Evolutionary conservation across 2,888 invertebrate genomes (phyloP).

Genomic region (Baccha elongata): DNA sequence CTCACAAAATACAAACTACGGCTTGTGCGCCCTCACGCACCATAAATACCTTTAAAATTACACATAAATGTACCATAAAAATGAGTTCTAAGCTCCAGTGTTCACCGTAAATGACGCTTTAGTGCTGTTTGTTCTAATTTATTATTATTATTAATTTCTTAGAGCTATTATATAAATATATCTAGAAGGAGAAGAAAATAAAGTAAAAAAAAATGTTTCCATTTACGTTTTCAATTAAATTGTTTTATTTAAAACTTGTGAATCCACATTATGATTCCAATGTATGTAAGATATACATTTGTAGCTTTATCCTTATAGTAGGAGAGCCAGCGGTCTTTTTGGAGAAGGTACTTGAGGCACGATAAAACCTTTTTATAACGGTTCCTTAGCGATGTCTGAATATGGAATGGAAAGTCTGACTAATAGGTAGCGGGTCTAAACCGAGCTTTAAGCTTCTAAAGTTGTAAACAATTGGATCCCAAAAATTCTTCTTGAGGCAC

Average conservation of each 20-base stretch:
- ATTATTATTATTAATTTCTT: constrained; percentile 50
- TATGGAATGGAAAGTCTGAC: no score
- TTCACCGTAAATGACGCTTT: constrained; percentile 63
- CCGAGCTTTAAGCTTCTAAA: no score
- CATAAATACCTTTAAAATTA: constrained; percentile 32
- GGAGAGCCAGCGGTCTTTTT: no score
- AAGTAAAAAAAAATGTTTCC: constrained; percentile 34
- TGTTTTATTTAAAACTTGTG: not conserved
- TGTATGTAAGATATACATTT: no score
- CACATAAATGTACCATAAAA: constrained; percentile 40
- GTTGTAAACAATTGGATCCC: no score
- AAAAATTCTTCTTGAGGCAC: no score
- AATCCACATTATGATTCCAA: no score
- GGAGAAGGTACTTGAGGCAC: no score
- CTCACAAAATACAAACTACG: constrained; percentile 38
- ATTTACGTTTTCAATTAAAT: constrained; percentile 18
- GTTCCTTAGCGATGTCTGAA: no score
- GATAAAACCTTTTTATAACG: no score
- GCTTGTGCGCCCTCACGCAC: constrained; percentile 46
- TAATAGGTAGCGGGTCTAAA: no score
- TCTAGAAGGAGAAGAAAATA: constrained; percentile 34
- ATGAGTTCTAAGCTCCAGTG: constrained; percentile 63
- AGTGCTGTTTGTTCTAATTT: constrained; percentile 60
- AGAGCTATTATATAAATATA: constrained; percentile 61
- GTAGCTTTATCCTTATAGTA: no score